Evolutionary conservation across 2,888 invertebrate genomes (phyloP).

Genomic region (Dolichopus griseipennis): DNA sequence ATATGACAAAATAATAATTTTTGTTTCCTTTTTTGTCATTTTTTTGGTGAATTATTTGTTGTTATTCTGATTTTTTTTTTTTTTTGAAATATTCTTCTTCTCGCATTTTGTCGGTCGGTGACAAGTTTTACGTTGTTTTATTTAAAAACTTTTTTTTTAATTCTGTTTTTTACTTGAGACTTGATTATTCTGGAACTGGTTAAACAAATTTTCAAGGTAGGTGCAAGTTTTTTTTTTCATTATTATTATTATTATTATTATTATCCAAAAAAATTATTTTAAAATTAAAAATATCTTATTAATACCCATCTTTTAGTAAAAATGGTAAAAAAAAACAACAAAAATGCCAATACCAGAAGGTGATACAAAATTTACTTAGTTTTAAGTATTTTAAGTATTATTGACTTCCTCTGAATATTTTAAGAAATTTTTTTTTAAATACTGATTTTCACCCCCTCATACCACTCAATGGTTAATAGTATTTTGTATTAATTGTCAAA

Average conservation of each 20-base stretch:
- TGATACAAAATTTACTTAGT: not conserved
- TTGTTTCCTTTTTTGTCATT: not conserved
- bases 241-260: not conserved
- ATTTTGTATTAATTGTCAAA: too few species aligned
- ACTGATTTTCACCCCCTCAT: too few species aligned
- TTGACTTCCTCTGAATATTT: too few species aligned
- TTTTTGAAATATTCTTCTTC: not conserved
- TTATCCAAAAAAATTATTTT: too few species aligned
- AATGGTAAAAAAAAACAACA: not conserved
- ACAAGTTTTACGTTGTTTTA: not conserved
- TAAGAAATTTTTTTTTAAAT: too few species aligned
- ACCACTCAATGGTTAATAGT: too few species aligned
- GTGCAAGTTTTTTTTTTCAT: not conserved
- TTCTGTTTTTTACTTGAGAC: too few species aligned
- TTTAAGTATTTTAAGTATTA: too few species aligned
- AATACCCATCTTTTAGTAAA: too few species aligned
- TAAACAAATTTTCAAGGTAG: slow-evolving; percentile 1
- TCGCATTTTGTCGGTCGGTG: not conserved
- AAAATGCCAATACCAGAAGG: not conserved
- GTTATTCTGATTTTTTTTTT: not conserved
- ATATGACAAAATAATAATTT: too few species aligned
- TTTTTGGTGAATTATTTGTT: not conserved
- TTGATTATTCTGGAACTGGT: not conserved
- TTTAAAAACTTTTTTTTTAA: too few species aligned
- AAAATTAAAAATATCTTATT: too few species aligned